Evolutionary conservation across 1,140 invertebrate species (phyloP).

Genomic region (Pseudomyrmex flavicornis): DNA sequence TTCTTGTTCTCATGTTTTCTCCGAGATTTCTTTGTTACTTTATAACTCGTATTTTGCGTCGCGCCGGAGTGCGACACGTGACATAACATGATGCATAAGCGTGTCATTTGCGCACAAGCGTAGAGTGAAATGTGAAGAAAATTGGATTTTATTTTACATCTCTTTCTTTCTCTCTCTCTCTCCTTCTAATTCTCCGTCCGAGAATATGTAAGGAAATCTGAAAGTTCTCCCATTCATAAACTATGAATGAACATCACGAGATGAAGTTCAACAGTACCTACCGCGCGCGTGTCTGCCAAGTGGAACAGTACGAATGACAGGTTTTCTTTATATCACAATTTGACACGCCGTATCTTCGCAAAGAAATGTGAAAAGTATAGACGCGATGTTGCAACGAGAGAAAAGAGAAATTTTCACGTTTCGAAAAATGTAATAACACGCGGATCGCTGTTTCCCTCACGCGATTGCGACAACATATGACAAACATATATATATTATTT

Average conservation of each 20-base stretch:
- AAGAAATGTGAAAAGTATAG: neutral
- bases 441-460: too few relatives aligned
- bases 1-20: conserved; percentile 8
- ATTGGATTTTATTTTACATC: conserved; percentile 49
- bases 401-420: too few relatives aligned
- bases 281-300: neutral
- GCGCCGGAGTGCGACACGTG: neutral
- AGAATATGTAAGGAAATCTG: neutral
- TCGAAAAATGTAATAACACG: too few relatives aligned
- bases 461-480: too few relatives aligned
- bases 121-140: neutral
- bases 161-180: neutral
- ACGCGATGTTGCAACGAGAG: neutral
- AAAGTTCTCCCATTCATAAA: conserved; percentile 10
- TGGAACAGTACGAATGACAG: conserved; percentile 15
- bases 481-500: too few relatives aligned
- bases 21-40: neutral
- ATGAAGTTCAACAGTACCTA: neutral
- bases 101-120: neutral
- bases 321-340: conserved; percentile 13
- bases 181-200: neutral
- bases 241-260: conserved; percentile 7
- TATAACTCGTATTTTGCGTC: conserved; percentile 3
- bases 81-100: conserved; percentile 3
- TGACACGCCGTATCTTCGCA: neutral